A percentile compares a stretch with the other conserved stretches of the same genome.
phyloP scores from a whole-genome alignment of 2,888 invertebrate species.

The Sarcophaga caerulescens region DNA sequence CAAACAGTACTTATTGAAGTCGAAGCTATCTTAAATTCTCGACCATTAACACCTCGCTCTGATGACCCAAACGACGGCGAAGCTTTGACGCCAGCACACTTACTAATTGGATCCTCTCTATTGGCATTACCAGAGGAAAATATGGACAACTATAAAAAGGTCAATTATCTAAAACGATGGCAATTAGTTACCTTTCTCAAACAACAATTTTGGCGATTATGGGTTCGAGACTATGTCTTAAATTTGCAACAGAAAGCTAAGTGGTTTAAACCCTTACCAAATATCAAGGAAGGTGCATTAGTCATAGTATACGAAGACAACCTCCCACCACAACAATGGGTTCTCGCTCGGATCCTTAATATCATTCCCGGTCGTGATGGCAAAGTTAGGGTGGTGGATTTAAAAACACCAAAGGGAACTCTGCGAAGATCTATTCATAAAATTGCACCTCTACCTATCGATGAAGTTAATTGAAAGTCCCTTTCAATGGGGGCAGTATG shows the following conservation, averaged over 20 bases:
- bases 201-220: conserved; percentile 62
- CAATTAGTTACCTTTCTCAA: conserved; percentile 61
- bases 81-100: conserved; percentile 28
- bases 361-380: too few relatives aligned
- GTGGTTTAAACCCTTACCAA: conserved; percentile 23
- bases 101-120: conserved; percentile 41
- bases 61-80: conserved; percentile 35
- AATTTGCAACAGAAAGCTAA: conserved; percentile 39
- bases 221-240: conserved; percentile 58
- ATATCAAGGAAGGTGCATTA: conserved; percentile 48
- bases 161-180: conserved; percentile 49
- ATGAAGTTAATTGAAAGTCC: not conserved
- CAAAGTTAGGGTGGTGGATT: conserved; percentile 34
- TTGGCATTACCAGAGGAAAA: conserved; percentile 33
- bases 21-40: conserved; percentile 70
- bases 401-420: conserved; percentile 35
- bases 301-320: conserved; percentile 36
- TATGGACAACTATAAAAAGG: conserved; percentile 28
- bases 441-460: conserved; percentile 27
- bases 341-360: conserved; percentile 39
- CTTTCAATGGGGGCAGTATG: conserved; percentile 19
- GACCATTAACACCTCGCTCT: conserved; percentile 33
- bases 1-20: conserved; percentile 48
- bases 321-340: conserved; percentile 54
- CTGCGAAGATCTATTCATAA: conserved; percentile 36